phyloP scores from a whole-genome alignment of 2,113 vertebrate genomes.

The Ceyx margarethae region DNA sequence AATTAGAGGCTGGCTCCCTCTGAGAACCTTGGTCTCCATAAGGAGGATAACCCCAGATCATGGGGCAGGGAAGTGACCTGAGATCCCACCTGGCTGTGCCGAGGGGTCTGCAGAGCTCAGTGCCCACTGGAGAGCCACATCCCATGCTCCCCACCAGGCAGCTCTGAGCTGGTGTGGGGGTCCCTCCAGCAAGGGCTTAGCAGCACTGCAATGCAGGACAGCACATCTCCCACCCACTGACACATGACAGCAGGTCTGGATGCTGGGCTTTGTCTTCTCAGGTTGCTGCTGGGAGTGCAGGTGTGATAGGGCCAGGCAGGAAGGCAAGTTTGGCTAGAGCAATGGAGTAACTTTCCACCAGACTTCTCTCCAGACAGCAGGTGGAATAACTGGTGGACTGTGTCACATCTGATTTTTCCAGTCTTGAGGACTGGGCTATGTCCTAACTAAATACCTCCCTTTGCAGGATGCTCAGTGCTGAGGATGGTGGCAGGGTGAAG shows the following conservation, averaged over 20 bases:
- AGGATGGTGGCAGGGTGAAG: accelerated
- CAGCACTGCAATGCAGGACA: background rate
- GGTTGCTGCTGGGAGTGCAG: background rate
- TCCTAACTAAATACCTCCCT: background rate
- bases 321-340: background rate
- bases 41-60: background rate
- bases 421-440: background rate
- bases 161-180: accelerated
- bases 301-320: background rate
- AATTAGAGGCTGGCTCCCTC: background rate
- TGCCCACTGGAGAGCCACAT: background rate
- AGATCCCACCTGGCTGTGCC: background rate
- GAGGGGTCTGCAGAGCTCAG: background rate
- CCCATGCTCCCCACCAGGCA: background rate
- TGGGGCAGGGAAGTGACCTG: background rate
- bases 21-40: background rate
- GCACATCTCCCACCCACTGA: background rate
- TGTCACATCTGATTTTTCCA: conserved; percentile 32
- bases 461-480: background rate
- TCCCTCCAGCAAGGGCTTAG: background rate
- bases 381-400: background rate
- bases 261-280: background rate
- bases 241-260: background rate
- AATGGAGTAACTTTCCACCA: conserved; percentile 30
- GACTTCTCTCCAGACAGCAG: conserved; percentile 8